Evolutionary conservation across 1,140 invertebrate genomes (phyloP), one percentile per base, ranked within the genome.

Genomic region (Mylabris phalerata): DNA sequence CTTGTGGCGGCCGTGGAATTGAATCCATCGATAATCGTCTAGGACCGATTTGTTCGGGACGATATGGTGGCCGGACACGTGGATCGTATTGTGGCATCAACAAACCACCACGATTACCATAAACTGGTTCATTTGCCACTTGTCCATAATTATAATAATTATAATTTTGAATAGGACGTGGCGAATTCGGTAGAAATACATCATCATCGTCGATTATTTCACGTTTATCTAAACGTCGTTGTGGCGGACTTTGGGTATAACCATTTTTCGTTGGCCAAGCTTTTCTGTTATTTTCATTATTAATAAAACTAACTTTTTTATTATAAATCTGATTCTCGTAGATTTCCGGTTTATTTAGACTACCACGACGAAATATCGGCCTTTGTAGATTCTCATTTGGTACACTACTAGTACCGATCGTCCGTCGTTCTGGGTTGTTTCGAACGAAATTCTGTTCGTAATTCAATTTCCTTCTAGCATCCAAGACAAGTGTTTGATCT

Each of bases 341-440:
- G 43, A 54, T 46, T 43, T 42, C 38, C 7, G 11, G 52, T 72
- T 67, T 42, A 7, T 55, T 65, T 26, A 80, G 61, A 62, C 79
- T 81, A 4, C 79, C 79, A 3, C 79, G 64, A 58, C 79, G 80
- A 39, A 81, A 80, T 50, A 80, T 81, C 9, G 79, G 79, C 9
- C 72, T 63, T 45, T 58, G 41, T 41, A 55, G 19, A 63, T 60
- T 27, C 11, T 27, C n/a, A 50, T 48, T 19, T 19, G 19, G 19
- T 19, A 19, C 25, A 24, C n/a, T 39, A 32, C 38, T 49, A 4
- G 54, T 57, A 47, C 63, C 63, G 11, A 67, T 41, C 2, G 67
- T 67, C 13, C 66, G 57, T 32, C 66, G 38, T 49, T 70, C 70
- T 9, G 64, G 64, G 9, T 58, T 54, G 25, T 61, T 63, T 41